Percentiles rank a stretch among this genome's conserved stretches.
Evolutionary conservation across 2,888 invertebrate genomes (phyloP).

Genomic region (Drosophila niveifrons): DNA sequence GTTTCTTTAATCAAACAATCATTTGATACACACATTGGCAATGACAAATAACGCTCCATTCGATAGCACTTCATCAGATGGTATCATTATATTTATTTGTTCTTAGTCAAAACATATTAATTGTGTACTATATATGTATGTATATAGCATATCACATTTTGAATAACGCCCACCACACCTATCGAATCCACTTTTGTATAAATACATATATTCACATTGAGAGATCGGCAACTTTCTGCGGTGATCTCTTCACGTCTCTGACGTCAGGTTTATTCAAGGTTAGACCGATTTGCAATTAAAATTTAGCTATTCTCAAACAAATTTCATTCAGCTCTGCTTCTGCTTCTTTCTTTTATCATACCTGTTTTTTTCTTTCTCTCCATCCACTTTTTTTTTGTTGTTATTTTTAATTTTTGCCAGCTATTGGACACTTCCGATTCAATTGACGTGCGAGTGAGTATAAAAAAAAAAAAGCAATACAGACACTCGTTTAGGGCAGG

Average conservation of each 20-base stretch:
- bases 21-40: slow-evolving; percentile 36
- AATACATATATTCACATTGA: background rate
- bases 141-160: slow-evolving; percentile 3
- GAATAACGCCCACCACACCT: slow-evolving; percentile 39
- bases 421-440: slow-evolving; percentile 75
- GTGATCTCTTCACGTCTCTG: slow-evolving; percentile 40
- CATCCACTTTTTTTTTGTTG: background rate
- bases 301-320: slow-evolving; percentile 51
- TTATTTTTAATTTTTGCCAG: slow-evolving; percentile 11
- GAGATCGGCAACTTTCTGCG: slow-evolving; percentile 20
- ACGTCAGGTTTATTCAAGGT: slow-evolving; percentile 65
- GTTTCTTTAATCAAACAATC: slow-evolving; percentile 40
- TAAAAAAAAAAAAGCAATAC: slow-evolving; percentile 14
- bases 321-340: slow-evolving; percentile 62
- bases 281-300: slow-evolving; percentile 72
- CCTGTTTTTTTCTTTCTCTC: slow-evolving; percentile 16
- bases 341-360: slow-evolving; percentile 55
- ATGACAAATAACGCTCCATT: slow-evolving; percentile 16
- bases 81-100: slow-evolving; percentile 20
- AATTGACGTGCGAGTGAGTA: slow-evolving; percentile 64
- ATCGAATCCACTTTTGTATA: background rate
- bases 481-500: slow-evolving; percentile 39
- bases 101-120: background rate
- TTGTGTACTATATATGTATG: background rate
- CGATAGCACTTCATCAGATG: slow-evolving; percentile 11